A percentile compares a stretch with the other conserved stretches of the same genome.
Evolutionary conservation across 2,113 vertebrate genomes (phyloP).

Genomic region (Scomber scombrus): DNA sequence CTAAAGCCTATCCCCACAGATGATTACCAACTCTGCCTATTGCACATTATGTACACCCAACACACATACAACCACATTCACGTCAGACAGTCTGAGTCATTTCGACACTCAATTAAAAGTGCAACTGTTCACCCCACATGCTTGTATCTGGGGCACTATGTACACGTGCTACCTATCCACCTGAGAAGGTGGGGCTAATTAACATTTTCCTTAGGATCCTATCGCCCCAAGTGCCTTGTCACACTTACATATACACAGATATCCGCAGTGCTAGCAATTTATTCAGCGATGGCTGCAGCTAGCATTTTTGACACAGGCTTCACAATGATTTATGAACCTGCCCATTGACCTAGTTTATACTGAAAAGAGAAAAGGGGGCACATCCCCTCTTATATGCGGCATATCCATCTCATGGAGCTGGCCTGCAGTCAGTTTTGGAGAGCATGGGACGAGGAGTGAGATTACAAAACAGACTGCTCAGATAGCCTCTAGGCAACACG

Average conservation of each 20-base stretch:
- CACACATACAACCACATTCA: conserved; percentile 7
- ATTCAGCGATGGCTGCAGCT: conserved; percentile 78
- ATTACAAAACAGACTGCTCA: conserved; percentile 50
- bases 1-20: not conserved
- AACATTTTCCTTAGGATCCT: conserved; percentile 76
- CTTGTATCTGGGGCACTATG: conserved; percentile 38
- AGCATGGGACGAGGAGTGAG: conserved; percentile 37
- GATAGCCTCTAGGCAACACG: conserved; percentile 34
- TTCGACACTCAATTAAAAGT: conserved; percentile 67
- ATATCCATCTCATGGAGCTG: conserved; percentile 45
- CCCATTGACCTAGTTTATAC: conserved; percentile 87
- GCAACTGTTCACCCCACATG: conserved; percentile 28
- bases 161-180: conserved; percentile 46
- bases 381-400: conserved; percentile 55
- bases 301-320: conserved; percentile 80
- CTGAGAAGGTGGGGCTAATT: conserved; percentile 80
- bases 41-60: not conserved
- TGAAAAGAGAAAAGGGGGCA: conserved; percentile 71
- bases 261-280: conserved; percentile 80
- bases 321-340: conserved; percentile 87
- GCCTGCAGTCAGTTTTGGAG: conserved; percentile 54
- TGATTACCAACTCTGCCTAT: not conserved
- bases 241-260: conserved; percentile 72
- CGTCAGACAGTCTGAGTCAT: conserved; percentile 39
- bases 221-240: conserved; percentile 81